A percentile compares a stretch with the other conserved stretches of the same genome.
phyloP scores from a whole-genome alignment of 2,797 vertebrate genomes.

The Hapalemur alaotrensis region DNA sequence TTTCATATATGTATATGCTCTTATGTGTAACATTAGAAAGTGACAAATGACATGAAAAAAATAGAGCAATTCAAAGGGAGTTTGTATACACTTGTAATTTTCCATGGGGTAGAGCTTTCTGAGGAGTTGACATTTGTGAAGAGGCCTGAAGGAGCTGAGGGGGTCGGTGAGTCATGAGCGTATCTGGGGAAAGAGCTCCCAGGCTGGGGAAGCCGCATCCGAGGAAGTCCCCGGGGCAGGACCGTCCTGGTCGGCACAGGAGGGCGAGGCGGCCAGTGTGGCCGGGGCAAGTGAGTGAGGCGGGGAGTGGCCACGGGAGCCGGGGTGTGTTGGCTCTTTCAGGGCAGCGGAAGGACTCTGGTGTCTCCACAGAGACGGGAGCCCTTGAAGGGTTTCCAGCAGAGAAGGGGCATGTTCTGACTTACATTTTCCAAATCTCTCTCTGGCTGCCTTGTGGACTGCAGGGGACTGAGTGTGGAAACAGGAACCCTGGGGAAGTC shows the following conservation, averaged over 20 bases:
- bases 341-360: not conserved
- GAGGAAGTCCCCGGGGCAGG: not conserved
- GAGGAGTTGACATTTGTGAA: not conserved
- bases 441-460: not conserved
- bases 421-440: not conserved
- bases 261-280: not conserved
- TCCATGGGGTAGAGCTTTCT: not conserved
- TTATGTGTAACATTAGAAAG: not conserved
- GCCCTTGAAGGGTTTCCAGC: not conserved
- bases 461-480: not conserved
- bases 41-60: not conserved
- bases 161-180: not conserved
- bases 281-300: not conserved
- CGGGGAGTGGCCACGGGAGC: fast-evolving
- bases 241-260: not conserved
- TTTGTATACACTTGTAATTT: not conserved
- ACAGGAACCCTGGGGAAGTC: not conserved
- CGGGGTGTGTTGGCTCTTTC: not conserved
- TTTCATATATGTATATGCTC: not conserved
- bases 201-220: not conserved
- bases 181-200: not conserved
- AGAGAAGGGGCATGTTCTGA: not conserved
- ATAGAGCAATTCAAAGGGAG: not conserved
- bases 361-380: not conserved
- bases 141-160: not conserved